Percentiles rank a stretch among this genome's conserved stretches.
Evolutionary conservation across 2,113 vertebrate genomes (phyloP).

Genomic region (Pteropus alecto): DNA sequence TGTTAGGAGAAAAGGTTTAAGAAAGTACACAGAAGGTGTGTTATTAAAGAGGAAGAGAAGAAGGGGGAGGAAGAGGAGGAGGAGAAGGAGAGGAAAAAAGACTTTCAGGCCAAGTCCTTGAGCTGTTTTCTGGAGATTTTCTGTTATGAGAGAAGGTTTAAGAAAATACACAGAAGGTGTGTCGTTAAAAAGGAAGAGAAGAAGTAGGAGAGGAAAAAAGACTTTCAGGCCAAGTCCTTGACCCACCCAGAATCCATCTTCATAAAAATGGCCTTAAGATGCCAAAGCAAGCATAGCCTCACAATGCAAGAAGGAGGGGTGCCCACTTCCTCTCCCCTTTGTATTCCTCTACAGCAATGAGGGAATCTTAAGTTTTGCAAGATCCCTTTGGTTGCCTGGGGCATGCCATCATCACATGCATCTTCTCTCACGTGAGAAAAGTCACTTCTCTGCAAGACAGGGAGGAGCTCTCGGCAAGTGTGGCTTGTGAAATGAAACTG

Average conservation of each 20-base stretch:
- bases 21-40: not conserved
- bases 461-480: not conserved
- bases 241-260: not conserved
- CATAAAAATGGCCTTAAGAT: not conserved
- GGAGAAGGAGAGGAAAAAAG: not conserved
- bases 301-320: not conserved
- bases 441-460: slow-evolving; percentile 43
- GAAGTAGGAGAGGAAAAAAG: not conserved
- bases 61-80: no score
- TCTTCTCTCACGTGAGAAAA: slow-evolving; percentile 18
- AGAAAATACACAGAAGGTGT: not conserved
- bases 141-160: not conserved
- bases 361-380: slow-evolving; percentile 43
- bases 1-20: not conserved
- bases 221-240: not conserved
- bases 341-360: not conserved
- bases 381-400: slow-evolving; percentile 12
- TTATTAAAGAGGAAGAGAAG: not conserved
- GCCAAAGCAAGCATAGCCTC: not conserved
- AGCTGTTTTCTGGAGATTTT: not conserved
- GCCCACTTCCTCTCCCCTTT: slow-evolving; percentile 12
- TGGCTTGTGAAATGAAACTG: slow-evolving; percentile 42
- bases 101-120: not conserved
- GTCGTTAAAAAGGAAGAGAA: not conserved
- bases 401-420: slow-evolving; percentile 42